Conservation (phyloP, 2,113 vertebrate genomes). For the Leucoraja erinaceus region DNA sequence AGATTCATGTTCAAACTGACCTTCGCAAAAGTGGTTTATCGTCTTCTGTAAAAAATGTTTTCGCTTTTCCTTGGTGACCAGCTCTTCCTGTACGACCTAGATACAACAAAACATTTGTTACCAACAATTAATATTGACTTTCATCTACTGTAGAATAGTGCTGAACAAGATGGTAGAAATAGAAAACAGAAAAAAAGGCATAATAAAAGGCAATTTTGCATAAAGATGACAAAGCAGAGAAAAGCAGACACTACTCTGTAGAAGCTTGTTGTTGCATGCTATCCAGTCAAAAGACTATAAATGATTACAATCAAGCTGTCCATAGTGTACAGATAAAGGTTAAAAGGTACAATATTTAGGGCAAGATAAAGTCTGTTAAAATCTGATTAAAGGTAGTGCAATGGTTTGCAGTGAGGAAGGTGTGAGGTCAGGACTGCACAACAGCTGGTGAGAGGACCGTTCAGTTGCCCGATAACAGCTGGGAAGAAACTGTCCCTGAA, state of each 20-base stretch:
- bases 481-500: no score
- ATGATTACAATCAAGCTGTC: no score
- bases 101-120: conserved; percentile 38
- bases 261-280: no score
- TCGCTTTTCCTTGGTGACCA: conserved; percentile 77
- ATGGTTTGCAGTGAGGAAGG: no score
- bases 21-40: conserved; percentile 90
- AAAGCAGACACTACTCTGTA: not conserved
- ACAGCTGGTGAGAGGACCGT: no score
- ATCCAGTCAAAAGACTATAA: no score
- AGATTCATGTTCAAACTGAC: conserved; percentile 49
- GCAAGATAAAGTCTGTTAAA: no score
- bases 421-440: no score
- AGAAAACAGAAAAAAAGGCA: not conserved
- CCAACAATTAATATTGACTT: not conserved
- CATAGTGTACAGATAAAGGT: no score
- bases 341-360: no score
- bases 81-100: conserved; percentile 90
- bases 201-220: not conserved
- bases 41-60: conserved; percentile 95
- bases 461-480: no score
- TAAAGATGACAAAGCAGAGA: not conserved
- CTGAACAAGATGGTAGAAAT: not conserved
- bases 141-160: not conserved
- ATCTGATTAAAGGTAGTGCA: no score